These are phyloP conservation scores for Encarsia formosa DNA, from an alignment of 2,888 invertebrate species.

Conservation along the genomic window DNA sequence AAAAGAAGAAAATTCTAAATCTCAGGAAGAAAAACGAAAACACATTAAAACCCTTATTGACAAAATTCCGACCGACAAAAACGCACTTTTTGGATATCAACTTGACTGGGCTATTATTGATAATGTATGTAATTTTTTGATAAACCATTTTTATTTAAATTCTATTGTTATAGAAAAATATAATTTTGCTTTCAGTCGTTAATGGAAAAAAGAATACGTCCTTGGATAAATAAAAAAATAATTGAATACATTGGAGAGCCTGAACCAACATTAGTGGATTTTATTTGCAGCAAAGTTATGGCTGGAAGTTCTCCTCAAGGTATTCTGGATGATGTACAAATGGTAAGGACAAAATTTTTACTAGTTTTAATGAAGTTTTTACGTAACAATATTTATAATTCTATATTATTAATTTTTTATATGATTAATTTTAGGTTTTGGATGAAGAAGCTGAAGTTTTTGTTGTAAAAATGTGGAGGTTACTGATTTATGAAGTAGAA, in stretches of 20 bases:
- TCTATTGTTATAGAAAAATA: conserved; percentile 21
- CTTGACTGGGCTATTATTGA: conserved; percentile 87
- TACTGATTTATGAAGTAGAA: conserved; percentile 98
- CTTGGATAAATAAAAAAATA: conserved; percentile 99
- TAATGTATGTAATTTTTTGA: conserved; percentile 52
- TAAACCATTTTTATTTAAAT: conserved; percentile 1
- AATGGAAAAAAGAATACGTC: conserved; percentile 95
- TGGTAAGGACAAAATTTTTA: conserved; percentile 72
- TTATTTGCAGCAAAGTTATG: conserved; percentile 97
- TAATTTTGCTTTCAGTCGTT: conserved; percentile 66
- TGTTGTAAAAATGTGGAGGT: conserved; percentile 99
- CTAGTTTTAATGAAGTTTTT: neutral
- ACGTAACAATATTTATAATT: neutral
- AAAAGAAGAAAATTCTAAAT: conserved; percentile 63
- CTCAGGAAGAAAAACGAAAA: conserved; percentile 91
- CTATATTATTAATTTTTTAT: conserved; percentile 10
- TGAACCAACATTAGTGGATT: conserved; percentile 96
- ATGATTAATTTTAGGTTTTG: conserved; percentile 69
- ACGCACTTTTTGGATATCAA: conserved; percentile 89
- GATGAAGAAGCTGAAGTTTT: conserved; percentile 99
- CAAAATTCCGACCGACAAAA: conserved; percentile 97
- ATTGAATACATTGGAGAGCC: conserved; percentile 99
- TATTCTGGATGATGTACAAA: conserved; percentile 96
- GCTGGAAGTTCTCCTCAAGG: conserved; percentile 89
- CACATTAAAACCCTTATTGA: conserved; percentile 97